Base-by-base conservation (phyloP, 2,797 vertebrate genomes). In the Lithobates pipiens region DNA sequence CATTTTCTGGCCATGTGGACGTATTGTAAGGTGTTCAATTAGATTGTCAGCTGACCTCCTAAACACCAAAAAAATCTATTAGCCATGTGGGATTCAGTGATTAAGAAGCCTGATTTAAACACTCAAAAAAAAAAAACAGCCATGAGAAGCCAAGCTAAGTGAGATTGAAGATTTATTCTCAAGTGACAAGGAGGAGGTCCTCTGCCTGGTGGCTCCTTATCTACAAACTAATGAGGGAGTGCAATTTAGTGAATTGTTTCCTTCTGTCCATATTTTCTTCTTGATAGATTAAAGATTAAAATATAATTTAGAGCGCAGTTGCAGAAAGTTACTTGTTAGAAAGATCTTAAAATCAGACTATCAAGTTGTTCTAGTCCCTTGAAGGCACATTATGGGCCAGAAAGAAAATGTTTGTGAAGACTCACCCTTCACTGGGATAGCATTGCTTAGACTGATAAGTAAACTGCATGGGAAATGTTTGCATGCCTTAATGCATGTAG, bases 1-100 rank as follows among this genome's bases (percentile, higher is more conserved):
- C 96, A 96, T 98, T 99, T 99, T 98, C 96, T 97, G 96, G 95
- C 95, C 95, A 95, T 98, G 96, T 98, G 96, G 97, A 95, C 93
- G 95, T 97, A 97, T 98, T 98, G 97, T 97, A 92, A 94, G 92
- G 90, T 89, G 92, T 90, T 94, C 93, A 95, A 94, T 95, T 94
- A 91, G 94, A 95, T 94, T 94, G 93, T 86, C 89, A 3, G 57
- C 91, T 92, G 93, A 92, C 90, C 89, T 86, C 50, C 91, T 90
- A 91, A 93, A 92, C 90, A 93, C 91, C 92, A 91, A 25, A 11
- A 32, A 94, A 94, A 91, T 93, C 93, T 91, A 93, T 94, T 94
- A 93, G 93, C 46, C 36, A 85, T 89, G 92, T 88, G 91, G 93
- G 90, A 90, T 74, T 92, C 88, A 91, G 92, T 93, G 93, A 93